Conservation (phyloP, 30 jellyfish, hydroid and myxozoan species). For the Calvadosia cruxmelitensis region DNA sequence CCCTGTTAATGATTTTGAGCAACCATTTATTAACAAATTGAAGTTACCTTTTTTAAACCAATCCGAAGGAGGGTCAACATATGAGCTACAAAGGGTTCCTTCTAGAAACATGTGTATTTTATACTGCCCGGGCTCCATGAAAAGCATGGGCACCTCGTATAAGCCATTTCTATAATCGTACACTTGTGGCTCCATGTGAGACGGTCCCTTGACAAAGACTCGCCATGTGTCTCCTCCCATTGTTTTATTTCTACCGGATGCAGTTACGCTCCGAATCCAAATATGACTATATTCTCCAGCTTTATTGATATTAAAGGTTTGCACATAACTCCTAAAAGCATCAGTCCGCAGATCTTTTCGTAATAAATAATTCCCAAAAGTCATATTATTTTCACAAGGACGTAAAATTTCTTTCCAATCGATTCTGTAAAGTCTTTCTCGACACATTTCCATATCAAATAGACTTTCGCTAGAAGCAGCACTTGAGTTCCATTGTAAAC, state of each 20-base stretch:
- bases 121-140: slow-evolving; percentile 74
- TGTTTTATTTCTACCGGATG: slow-evolving; percentile 26
- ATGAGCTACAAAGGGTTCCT: slow-evolving; percentile 82
- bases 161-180: slow-evolving; percentile 58
- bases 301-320: slow-evolving; percentile 25
- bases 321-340: slow-evolving; percentile 15
- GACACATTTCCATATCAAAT: slow-evolving; percentile 60
- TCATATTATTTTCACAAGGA: slow-evolving; percentile 50
- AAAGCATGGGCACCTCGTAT: slow-evolving; percentile 55
- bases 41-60: slow-evolving; percentile 89
- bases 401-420: slow-evolving; percentile 59
- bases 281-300: slow-evolving; percentile 80
- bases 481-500: no score
- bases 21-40: no score
- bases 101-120: slow-evolving; percentile 41
- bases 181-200: slow-evolving; percentile 64
- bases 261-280: slow-evolving; percentile 37
- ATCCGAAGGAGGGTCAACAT: slow-evolving; percentile 71
- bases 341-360: slow-evolving; percentile 33
- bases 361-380: slow-evolving; percentile 33
- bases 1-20: no score
- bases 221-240: slow-evolving; percentile 96
- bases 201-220: slow-evolving; percentile 61
- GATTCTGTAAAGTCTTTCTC: slow-evolving; percentile 68
- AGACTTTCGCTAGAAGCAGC: no score